A percentile compares a stretch with the other conserved stretches of the same genome.
phyloP scores from a whole-genome alignment of 2,113 vertebrate genomes.

The Seriola dumerili region DNA sequence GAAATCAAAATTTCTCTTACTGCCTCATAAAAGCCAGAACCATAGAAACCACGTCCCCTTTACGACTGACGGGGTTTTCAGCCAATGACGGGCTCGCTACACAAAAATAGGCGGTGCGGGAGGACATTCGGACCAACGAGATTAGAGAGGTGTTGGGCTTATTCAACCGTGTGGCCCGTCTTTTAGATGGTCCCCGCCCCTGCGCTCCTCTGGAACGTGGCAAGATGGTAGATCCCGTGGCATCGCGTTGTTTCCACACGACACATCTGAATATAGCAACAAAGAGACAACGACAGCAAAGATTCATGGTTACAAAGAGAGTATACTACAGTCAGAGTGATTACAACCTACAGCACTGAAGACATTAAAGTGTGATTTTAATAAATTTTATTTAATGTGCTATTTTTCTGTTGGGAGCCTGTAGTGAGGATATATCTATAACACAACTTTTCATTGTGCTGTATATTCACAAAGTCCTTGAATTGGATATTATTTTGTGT shows the following conservation, averaged over 20 bases:
- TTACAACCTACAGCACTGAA: background rate
- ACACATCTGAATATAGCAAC: background rate
- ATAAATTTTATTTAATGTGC: background rate
- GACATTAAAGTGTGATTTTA: background rate
- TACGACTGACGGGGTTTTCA: background rate
- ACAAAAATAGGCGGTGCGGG: conserved; percentile 5
- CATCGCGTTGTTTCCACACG: background rate
- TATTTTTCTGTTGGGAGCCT: background rate
- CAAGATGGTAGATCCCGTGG: conserved; percentile 72
- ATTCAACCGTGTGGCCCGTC: conserved; percentile 78
- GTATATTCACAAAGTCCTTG: too few relatives aligned
- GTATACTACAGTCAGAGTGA: background rate
- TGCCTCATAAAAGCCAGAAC: conserved; percentile 58
- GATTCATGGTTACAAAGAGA: background rate
- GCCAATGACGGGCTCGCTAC: conserved; percentile 24
- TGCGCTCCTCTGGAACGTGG: conserved; percentile 75
- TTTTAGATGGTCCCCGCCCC: conserved; percentile 54
- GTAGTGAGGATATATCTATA: too few relatives aligned
- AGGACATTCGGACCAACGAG: conserved; percentile 28
- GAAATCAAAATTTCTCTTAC: conserved; percentile 59
- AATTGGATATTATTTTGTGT: too few relatives aligned
- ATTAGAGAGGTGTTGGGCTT: conserved; percentile 50
- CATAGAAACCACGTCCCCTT: conserved; percentile 45
- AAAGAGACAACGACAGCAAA: background rate
- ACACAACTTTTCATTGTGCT: too few relatives aligned